Base-by-base conservation (phyloP, 2,888 invertebrate genomes). In the Pachycephus smyrnensis region DNA sequence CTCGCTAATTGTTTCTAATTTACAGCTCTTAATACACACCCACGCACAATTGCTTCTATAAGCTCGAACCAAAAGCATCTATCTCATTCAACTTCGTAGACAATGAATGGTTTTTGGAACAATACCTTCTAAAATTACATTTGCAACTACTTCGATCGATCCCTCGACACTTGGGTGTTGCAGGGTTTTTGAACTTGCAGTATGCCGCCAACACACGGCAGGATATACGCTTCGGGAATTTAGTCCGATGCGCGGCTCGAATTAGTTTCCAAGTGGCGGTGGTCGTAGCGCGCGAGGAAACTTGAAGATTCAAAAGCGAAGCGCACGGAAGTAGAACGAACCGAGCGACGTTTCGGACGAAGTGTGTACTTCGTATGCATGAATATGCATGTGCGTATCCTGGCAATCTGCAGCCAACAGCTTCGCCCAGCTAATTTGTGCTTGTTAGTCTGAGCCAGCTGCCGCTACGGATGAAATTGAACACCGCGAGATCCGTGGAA, bases 401-500 rank as follows among this genome's bases (percentile, higher is more conserved):
- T 35, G 76, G 76, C 32, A 31, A 77, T 36, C 40, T 32, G 37
- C 69, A 37, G 68, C 37, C 40, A 31, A 75, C 55, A 75, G 55
- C 76, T 71, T 33, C 35, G 30, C 68, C 36, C 68, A 76, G 77
- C 79, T 80, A 82, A 85, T 85, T 83, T 80, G 78, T 81, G 84
- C 82, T 84, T 82, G 84, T 85, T 84, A 83, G 82, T 82, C 80
- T 79, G 79, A 82, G 69, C 77, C 79, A 83, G 80, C 80, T 80
- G 80, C 68, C 55, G 68, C 32, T 68, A 68, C 33, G 74, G 75
- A 75, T 78, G 71, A 69, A 31, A 33, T 69, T 76, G 31, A 75
- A 75, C 55, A 31, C 12, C 32, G 55, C 75, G 75, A 76, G 55
- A 55, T 55, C 55, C 23, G 23, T 23, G 55, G 23, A 23, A 23